Percentiles rank a stretch among this genome's conserved stretches.
These are phyloP conservation scores for Torymus texanus DNA, from an alignment of 2,888 invertebrate species.

Conservation along the genomic window DNA sequence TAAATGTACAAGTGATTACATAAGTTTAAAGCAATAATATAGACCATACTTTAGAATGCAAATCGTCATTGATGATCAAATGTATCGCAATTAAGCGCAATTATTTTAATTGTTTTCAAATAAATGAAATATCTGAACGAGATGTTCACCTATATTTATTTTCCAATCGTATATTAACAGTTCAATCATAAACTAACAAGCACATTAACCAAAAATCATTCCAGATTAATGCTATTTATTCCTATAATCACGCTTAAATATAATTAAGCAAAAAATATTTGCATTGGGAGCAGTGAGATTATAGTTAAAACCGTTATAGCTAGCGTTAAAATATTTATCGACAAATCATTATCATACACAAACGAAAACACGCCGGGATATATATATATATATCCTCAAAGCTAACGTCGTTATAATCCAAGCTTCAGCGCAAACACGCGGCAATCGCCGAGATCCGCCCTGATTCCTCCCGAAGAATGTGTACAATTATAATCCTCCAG, in stretches of 20 bases:
- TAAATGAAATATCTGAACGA: slow-evolving; percentile 35
- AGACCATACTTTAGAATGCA: not conserved
- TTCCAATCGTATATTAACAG: slow-evolving; percentile 43
- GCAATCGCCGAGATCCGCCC: slow-evolving; percentile 10
- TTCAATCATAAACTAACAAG: slow-evolving; percentile 51
- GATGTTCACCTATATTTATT: slow-evolving; percentile 29
- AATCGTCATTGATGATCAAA: not conserved
- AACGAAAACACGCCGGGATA: no score
- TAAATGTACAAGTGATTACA: not conserved
- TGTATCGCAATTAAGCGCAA: slow-evolving; percentile 21
- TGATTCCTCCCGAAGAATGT: slow-evolving; percentile 7
- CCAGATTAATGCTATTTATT: not conserved
- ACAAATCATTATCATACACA: no score
- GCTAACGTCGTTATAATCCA: no score
- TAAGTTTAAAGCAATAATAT: not conserved
- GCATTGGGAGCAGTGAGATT: no score
- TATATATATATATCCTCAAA: no score
- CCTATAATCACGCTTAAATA: not conserved
- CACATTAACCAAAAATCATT: slow-evolving; percentile 1
- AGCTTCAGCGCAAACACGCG: no score
- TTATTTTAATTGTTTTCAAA: slow-evolving; percentile 6
- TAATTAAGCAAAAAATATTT: no score
- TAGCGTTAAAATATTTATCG: no score
- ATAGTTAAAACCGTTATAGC: no score
- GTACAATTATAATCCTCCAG: no score